A percentile compares a stretch with the other conserved stretches of the same genome.
phyloP scores from a whole-genome alignment of 2,113 vertebrate species.

The Clarias batrachus region DNA sequence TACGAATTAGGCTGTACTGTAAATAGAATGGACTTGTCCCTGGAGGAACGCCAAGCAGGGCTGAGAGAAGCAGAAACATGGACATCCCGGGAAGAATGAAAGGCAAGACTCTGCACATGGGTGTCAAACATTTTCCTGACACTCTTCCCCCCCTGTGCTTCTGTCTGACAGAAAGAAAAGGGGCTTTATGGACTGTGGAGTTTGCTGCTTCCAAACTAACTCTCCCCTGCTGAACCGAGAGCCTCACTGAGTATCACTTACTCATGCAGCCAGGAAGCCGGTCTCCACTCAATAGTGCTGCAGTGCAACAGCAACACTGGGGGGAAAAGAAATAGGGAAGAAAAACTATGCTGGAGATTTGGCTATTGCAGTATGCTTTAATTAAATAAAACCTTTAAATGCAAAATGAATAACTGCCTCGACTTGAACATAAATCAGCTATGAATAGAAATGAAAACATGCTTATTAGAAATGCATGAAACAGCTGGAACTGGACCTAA shows the following conservation, averaged over 20 bases:
- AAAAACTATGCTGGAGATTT: not conserved
- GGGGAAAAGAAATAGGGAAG: not conserved
- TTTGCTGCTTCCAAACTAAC: not conserved
- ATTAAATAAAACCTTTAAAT: not conserved
- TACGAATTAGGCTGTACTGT: not conserved
- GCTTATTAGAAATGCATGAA: not conserved
- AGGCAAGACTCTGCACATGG: not conserved
- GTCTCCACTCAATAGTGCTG: not conserved
- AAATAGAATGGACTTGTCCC: conserved; percentile 18
- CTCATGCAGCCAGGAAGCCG: not conserved
- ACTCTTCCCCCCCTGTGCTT: not conserved
- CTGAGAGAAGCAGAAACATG: not conserved
- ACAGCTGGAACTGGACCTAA: not conserved
- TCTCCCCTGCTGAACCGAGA: not conserved
- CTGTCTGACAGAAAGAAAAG: conserved; percentile 1
- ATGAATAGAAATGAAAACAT: not conserved
- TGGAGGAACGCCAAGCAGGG: not conserved
- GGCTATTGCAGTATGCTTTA: not conserved
- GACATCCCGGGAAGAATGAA: not conserved
- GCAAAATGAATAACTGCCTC: not conserved
- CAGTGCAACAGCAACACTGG: not conserved
- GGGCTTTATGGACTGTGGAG: not conserved
- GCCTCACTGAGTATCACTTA: conserved; percentile 1
- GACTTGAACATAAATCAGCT: not conserved
- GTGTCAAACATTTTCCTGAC: conserved; percentile 14